Base-by-base conservation (phyloP, 1,140 invertebrate genomes). In the Atta cephalotes region DNA sequence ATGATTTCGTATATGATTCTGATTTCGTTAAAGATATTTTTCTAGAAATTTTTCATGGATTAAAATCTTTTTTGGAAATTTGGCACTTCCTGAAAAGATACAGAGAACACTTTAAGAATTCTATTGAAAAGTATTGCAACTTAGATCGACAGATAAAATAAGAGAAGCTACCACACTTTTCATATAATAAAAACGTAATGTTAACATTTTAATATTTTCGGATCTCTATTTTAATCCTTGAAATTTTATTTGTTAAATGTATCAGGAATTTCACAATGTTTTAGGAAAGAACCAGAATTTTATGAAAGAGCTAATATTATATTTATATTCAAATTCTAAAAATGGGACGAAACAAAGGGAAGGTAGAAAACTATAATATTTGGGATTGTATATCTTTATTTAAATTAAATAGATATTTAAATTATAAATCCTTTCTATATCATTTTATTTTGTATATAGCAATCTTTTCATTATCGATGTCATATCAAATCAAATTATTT, bases 291-390 rank as follows among this genome's bases (percentile, higher is more conserved):
- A 9, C 18, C 1, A 31, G 5, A 74, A 53, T 74, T 31, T 16
- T 31, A 9, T 51, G 9, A 53, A 28, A 65, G n/a, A 21, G n/a
- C n/a, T 2, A 65, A 65, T 65, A 65, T 35, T 65, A 16, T 35
- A 35, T 35, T 74, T 53, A 31, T 51, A 74, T 74, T 4, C 3
- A 56, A 74, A 53, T 74, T 53, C 10, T 31, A 74, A 74, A 74
- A 74, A 53, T 12, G 18, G 12, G 1, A n/a, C n/a, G 31, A 35
- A 66, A 66, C 4, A 66, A n/a, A 3, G 18, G 12, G 10, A 3
- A 74, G 35, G 5, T 12, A 63, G 4, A 65, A 18, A 3, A 16
- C 35, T 56, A 49, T 10, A 82, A 72, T 60, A 60, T 84, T 9
- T 25, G 56, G 58, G 2, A 62, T 51, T 21, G 14, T 31, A 71